A percentile compares a stretch with the other conserved stretches of the same genome.
Evolutionary conservation across 2,113 vertebrate species (phyloP).

Genomic region (Thamnophis sirtalis): DNA sequence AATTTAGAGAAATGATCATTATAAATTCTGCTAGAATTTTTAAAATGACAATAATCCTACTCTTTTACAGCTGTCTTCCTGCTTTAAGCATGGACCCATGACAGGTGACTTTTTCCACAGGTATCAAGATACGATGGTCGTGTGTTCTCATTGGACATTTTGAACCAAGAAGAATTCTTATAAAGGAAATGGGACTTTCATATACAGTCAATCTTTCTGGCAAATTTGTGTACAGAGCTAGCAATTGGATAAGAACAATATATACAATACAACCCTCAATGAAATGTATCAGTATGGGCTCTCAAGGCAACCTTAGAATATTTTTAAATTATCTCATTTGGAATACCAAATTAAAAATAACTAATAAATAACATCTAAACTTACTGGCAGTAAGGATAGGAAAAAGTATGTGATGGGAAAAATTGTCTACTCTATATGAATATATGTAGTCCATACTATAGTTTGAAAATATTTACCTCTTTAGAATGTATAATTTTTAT

Average conservation of each 20-base stretch:
- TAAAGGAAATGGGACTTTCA: background rate
- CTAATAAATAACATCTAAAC: background rate
- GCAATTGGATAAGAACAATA: background rate
- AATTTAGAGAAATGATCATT: constrained; percentile 35
- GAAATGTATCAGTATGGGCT: background rate
- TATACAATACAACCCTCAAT: background rate
- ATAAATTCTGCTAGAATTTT: constrained; percentile 32
- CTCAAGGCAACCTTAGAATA: background rate
- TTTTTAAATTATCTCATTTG: background rate
- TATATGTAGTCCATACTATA: background rate
- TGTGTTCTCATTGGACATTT: background rate
- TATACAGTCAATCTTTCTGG: background rate
- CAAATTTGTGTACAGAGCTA: background rate
- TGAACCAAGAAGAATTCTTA: background rate
- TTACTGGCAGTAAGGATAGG: background rate
- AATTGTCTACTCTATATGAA: background rate
- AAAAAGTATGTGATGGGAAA: background rate
- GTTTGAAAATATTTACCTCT: background rate
- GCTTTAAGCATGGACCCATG: background rate
- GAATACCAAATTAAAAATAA: background rate
- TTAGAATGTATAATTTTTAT: background rate
- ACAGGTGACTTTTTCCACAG: background rate
- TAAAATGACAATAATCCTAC: constrained; percentile 43
- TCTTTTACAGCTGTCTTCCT: constrained; percentile 12
- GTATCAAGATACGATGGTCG: background rate